These are phyloP conservation scores for Pontoporia blainvillei DNA, from an alignment of 2,113 vertebrate species.

Conservation along the genomic window DNA sequence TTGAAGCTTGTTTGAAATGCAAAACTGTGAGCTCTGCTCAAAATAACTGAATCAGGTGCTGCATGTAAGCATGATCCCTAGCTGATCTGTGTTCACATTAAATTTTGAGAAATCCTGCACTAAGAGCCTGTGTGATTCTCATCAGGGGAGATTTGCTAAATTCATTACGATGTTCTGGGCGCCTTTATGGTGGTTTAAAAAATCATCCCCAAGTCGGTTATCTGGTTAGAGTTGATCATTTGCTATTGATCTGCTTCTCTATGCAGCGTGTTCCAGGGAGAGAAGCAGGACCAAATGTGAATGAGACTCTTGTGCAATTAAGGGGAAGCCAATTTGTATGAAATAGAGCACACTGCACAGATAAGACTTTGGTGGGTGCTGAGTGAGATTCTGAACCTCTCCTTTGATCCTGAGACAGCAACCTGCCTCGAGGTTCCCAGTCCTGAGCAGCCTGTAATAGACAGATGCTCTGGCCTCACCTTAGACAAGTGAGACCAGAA, in stretches of 20 bases:
- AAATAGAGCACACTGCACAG: not conserved
- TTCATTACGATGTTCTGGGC: not conserved
- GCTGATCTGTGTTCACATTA: not conserved
- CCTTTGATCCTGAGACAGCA: not conserved
- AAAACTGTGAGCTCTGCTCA: not conserved
- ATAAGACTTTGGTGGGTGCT: accelerated
- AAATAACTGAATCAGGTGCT: not conserved
- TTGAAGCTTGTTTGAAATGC: not conserved
- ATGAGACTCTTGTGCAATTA: not conserved
- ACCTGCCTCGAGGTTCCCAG: not conserved
- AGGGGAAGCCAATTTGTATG: not conserved
- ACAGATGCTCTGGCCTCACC: not conserved
- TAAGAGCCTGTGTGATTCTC: not conserved
- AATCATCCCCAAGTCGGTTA: not conserved
- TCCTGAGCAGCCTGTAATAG: not conserved
- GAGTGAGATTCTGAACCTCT: not conserved
- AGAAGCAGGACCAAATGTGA: not conserved
- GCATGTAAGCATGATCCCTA: not conserved
- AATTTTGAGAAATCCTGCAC: not conserved
- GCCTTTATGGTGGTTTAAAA: not conserved
- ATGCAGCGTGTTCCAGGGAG: accelerated
- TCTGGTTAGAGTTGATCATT: not conserved
- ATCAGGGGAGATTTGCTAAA: not conserved
- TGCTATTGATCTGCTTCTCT: not conserved
- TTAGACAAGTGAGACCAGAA: not conserved